These are phyloP conservation scores for Caenorhabditis becei DNA, from an alignment of 2,888 invertebrate species.

Conservation along the genomic window DNA sequence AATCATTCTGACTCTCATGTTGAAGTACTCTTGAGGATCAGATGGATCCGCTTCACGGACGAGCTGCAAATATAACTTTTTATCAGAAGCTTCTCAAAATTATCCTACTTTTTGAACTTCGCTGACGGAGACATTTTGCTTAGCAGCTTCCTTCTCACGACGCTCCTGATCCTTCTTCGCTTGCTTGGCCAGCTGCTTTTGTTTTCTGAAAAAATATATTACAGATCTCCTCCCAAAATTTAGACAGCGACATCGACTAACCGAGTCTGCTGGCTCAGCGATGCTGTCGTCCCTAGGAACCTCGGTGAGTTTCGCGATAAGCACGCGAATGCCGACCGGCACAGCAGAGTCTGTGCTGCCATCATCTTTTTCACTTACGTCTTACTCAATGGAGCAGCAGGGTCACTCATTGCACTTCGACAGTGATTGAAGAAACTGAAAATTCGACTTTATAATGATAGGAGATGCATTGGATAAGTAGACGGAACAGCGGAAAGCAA, in stretches of 20 bases:
- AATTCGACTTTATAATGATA: no score
- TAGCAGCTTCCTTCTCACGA: conserved; percentile 86
- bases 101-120: conserved; percentile 31
- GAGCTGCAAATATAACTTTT: conserved; percentile 1
- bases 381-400: conserved; percentile 59
- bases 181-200: conserved; percentile 92
- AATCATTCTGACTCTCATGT: conserved; percentile 89
- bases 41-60: conserved; percentile 78
- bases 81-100: conserved; percentile 1
- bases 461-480: not conserved
- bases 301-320: conserved; percentile 24
- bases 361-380: conserved; percentile 60
- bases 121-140: conserved; percentile 53
- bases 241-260: conserved; percentile 30
- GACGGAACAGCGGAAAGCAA: not conserved
- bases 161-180: conserved; percentile 96
- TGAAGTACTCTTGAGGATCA: conserved; percentile 88
- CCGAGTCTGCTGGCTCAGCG: conserved; percentile 49
- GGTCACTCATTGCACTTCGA: conserved; percentile 50
- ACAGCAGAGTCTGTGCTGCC: conserved; percentile 19
- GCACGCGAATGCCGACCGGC: conserved; percentile 35
- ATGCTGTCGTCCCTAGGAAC: conserved; percentile 23
- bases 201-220: conserved; percentile 86
- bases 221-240: not conserved
- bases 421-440: conserved; percentile 31